phyloP scores from a whole-genome alignment of 2,888 invertebrate genomes.

The Polia nebulosa region DNA sequence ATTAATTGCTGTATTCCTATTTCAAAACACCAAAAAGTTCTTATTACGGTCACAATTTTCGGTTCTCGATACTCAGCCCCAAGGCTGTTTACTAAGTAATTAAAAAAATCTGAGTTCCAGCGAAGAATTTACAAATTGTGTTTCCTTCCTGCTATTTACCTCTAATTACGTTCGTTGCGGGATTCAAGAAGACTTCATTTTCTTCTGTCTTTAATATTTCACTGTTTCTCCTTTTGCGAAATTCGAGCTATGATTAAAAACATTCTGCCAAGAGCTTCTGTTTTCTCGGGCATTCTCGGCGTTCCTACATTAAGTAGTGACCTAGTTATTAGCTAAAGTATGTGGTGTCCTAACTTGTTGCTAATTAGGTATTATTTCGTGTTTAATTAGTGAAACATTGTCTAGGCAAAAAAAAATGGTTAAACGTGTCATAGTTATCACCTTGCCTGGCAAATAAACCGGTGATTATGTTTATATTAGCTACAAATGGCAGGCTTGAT shows the following conservation, averaged over 20 bases:
- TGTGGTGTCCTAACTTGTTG: neutral
- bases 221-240: slow-evolving; percentile 30
- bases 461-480: neutral
- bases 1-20: neutral
- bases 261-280: neutral
- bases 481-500: too few species aligned
- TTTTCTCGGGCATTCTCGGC: neutral
- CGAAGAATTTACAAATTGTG: slow-evolving; percentile 37
- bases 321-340: neutral
- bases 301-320: neutral
- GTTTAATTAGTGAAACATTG: neutral
- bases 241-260: slow-evolving; percentile 31
- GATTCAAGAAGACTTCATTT: slow-evolving; percentile 47
- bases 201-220: slow-evolving; percentile 47
- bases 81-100: slow-evolving; percentile 21
- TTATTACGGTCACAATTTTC: neutral
- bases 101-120: slow-evolving; percentile 27
- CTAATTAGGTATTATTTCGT: slow-evolving; percentile 11
- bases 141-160: slow-evolving; percentile 27
- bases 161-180: slow-evolving; percentile 52
- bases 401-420: neutral
- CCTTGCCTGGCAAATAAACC: too few species aligned
- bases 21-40: slow-evolving; percentile 8
- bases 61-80: neutral
- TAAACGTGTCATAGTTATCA: neutral